Base-by-base conservation (phyloP, 2,797 vertebrate genomes). In the Mycteria americana region DNA sequence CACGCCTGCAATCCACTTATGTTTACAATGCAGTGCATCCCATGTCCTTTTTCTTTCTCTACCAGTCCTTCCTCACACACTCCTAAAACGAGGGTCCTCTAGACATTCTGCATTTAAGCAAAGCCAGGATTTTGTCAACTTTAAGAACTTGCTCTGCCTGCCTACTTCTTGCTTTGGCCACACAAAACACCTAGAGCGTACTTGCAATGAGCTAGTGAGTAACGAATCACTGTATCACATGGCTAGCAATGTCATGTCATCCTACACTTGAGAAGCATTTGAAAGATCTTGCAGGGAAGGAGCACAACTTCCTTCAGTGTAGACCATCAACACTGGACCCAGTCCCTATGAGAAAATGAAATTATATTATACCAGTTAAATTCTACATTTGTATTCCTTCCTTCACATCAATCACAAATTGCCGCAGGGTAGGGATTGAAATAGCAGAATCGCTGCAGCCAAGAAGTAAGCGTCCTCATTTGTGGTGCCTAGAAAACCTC, bases 301-400 rank as follows among this genome's bases (percentile, higher is more conserved):
- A 95, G 22, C 12, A 73, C 37, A 57, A n/a, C 25, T 59, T 81
- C 50, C 60, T 54, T 54, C 39, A 28, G 11, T 23, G 7, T 13
- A 64, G 37, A 30, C 5, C 31, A 81, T 11, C 30, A 60, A 30
- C 1, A 0, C 1, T 3, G 2, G 41, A 75, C 14, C 14, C 7
- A 23, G 30, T 22, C 35, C 27, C 18, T n/a, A 33, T 11, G 8
- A 75, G 37, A 76, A 93, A 88, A 51, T 62, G 6, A 33, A 53
- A 60, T 70, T 27, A 18, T 21, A 56, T 48, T 59, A 46, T n/a
- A 45, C 37, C 7, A 62, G 18, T 84, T 76, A 53, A 67, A 67
- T n/a, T 76, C 74, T 17, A 41, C 15, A 51, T 60, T 46, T n/a
- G 5, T 21, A 76, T 37, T 19, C 25, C 41, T 65, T 62, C 11